Conservation (phyloP, 2,797 vertebrate genomes). For the Muscicapa comitata region DNA sequence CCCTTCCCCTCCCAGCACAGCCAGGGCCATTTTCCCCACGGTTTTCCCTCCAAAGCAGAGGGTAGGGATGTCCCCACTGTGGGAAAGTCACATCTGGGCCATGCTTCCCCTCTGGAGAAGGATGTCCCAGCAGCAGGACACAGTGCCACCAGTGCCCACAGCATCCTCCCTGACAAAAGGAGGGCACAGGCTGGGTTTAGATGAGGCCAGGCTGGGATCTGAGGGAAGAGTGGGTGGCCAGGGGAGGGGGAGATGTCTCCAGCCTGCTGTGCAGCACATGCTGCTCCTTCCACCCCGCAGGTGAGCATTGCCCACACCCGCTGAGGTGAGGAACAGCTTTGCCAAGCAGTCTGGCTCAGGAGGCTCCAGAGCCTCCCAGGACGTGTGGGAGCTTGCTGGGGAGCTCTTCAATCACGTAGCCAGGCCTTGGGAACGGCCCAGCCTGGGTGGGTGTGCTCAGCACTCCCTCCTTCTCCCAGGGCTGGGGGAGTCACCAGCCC, state of each 20-base stretch:
- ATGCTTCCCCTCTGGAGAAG: neutral
- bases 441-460: neutral
- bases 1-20: neutral
- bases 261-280: neutral
- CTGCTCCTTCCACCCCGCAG: neutral
- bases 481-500: neutral
- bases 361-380: neutral
- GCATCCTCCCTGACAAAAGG: rapidly evolving
- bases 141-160: neutral
- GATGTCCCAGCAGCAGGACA: neutral
- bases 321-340: neutral
- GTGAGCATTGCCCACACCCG: slow-evolving; percentile 17
- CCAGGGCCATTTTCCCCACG: neutral
- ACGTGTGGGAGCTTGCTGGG: slow-evolving; percentile 45
- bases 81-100: neutral
- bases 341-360: slow-evolving; percentile 14
- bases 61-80: neutral
- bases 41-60: neutral
- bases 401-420: slow-evolving; percentile 17
- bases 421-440: slow-evolving; percentile 42
- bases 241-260: neutral
- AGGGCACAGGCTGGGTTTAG: neutral
- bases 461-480: neutral
- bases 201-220: neutral
- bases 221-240: neutral